Evolutionary conservation across 2,888 invertebrate genomes (phyloP).

Genomic region (Callyntrura guangdongensis): DNA sequence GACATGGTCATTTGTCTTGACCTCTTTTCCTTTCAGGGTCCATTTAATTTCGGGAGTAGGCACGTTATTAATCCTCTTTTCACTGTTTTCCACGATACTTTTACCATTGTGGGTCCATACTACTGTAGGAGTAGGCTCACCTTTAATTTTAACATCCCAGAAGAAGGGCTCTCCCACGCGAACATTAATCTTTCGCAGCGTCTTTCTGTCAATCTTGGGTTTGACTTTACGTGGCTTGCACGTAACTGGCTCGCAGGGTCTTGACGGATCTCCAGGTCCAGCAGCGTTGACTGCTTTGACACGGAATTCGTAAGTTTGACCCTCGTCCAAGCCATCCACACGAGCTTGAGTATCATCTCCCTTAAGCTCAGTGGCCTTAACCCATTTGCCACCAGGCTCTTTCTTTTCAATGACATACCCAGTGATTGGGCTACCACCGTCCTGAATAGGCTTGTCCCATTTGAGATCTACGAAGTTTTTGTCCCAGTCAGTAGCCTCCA

Average conservation of each 20-base stretch:
- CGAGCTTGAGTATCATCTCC: conserved; percentile 89
- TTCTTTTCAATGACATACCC: conserved; percentile 96
- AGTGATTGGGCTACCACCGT: conserved; percentile 97
- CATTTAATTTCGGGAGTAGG: conserved; percentile 96
- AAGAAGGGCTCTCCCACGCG: conserved; percentile 98
- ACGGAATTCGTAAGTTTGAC: conserved; percentile 95
- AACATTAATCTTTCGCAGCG: conserved; percentile 95
- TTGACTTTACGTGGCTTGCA: conserved; percentile 97
- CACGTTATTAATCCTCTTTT: conserved; percentile 91
- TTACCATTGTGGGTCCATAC: conserved; percentile 94
- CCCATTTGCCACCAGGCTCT: conserved; percentile 95
- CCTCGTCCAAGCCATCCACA: conserved; percentile 94
- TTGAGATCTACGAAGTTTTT: conserved; percentile 95
- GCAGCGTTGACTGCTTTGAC: conserved; percentile 96
- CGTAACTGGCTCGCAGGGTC: conserved; percentile 96
- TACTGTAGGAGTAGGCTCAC: conserved; percentile 96
- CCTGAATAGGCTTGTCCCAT: conserved; percentile 95
- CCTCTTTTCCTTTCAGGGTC: conserved; percentile 97
- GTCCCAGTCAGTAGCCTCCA: conserved; percentile 96
- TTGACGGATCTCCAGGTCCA: conserved; percentile 93
- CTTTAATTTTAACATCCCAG: conserved; percentile 96
- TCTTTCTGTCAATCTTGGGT: conserved; percentile 95
- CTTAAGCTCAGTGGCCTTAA: conserved; percentile 89
- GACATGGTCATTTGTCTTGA: conserved; percentile 93
- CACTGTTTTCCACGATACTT: conserved; percentile 89